These are phyloP conservation scores for Latrodectus geometricus DNA, from an alignment of 1,140 invertebrate species.

Conservation along the genomic window DNA sequence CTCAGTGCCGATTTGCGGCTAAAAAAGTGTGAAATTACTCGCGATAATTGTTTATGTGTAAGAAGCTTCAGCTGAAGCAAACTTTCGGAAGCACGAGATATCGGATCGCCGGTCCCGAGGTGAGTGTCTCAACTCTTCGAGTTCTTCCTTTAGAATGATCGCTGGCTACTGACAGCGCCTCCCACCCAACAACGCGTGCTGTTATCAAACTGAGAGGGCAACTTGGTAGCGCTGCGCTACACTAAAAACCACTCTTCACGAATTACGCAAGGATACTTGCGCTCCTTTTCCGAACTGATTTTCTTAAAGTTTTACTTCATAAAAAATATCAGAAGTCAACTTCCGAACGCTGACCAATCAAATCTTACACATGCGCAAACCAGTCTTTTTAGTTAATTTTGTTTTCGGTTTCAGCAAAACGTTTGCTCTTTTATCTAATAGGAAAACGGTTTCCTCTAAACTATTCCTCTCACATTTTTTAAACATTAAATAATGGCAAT, in stretches of 20 bases:
- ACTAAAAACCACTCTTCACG: constrained; percentile 13
- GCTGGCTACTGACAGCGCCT: constrained; percentile 55
- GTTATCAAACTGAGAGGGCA: constrained; percentile 11
- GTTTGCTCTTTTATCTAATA: too few species aligned
- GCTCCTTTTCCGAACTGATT: neutral
- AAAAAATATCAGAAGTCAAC: too few species aligned
- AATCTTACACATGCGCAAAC: neutral
- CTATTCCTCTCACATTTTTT: too few species aligned
- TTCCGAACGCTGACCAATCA: neutral
- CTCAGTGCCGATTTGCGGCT: constrained; percentile 30
- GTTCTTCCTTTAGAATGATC: constrained; percentile 51
- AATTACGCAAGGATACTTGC: neutral
- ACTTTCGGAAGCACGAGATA: neutral
- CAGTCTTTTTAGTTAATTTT: neutral
- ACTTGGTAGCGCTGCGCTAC: constrained; percentile 45
- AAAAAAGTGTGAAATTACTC: constrained; percentile 46
- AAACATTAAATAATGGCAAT: too few species aligned
- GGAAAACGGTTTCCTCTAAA: too few species aligned
- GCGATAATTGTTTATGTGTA: constrained; percentile 41
- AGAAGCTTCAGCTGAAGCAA: constrained; percentile 8
- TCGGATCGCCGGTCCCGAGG: neutral
- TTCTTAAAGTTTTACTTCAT: neutral
- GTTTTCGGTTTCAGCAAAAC: neutral
- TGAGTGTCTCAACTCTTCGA: constrained; percentile 40
- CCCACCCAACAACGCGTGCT: constrained; percentile 49